Evolutionary conservation across 2,888 invertebrate species (phyloP).

Genomic region (Piscicola geometra): DNA sequence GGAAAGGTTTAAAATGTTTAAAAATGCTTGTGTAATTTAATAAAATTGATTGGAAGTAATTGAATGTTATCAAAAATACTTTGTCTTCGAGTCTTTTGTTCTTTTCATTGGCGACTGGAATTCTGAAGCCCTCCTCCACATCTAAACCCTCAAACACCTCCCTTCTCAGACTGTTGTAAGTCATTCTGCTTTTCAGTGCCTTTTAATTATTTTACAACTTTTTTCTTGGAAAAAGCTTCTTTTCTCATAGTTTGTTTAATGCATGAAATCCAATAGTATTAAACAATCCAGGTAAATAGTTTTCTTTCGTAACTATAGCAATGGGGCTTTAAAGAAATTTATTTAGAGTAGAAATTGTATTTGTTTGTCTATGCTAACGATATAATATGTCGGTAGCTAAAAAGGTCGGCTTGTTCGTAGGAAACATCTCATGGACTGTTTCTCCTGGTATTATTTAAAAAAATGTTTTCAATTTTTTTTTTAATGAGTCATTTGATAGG

Average conservation of each 20-base stretch:
- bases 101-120: constrained; percentile 55
- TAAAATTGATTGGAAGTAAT: constrained; percentile 13
- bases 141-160: background rate
- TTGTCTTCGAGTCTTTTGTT: constrained; percentile 54
- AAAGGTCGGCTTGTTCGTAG: constrained; percentile 22
- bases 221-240: no score
- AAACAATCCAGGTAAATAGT: background rate
- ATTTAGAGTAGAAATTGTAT: no score
- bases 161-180: constrained; percentile 13
- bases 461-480: background rate
- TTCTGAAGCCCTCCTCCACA: constrained; percentile 53
- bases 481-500: background rate
- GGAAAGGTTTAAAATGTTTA: background rate
- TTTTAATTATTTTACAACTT: no score
- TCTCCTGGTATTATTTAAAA: background rate
- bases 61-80: constrained; percentile 43
- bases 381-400: background rate
- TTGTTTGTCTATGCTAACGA: background rate
- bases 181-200: no score
- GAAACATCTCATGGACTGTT: constrained; percentile 35
- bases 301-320: no score
- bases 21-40: constrained; percentile 21
- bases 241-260: no score
- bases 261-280: no score
- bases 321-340: no score